Evolutionary conservation across 2,113 vertebrate species (phyloP).

Genomic region (Psilopogon haemacephalus): DNA sequence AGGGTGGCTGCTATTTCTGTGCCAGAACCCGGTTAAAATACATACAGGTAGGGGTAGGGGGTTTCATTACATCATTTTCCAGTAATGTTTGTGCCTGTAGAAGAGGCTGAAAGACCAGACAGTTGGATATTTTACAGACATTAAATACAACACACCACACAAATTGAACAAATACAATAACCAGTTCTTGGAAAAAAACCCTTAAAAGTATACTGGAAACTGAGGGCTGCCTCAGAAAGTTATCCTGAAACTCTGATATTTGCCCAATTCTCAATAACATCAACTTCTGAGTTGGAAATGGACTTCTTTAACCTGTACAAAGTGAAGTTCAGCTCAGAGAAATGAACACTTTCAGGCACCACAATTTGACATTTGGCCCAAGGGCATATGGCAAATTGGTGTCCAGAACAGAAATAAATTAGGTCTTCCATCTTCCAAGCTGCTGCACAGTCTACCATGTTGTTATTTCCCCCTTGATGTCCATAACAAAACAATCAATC

Average conservation of each 20-base stretch:
- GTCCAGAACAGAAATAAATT: not conserved
- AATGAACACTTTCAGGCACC: not conserved
- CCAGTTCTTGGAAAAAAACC: not conserved
- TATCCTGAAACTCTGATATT: not conserved
- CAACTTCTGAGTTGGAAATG: not conserved
- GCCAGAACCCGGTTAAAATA: not conserved
- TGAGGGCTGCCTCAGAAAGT: not conserved
- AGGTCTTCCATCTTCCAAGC: not conserved
- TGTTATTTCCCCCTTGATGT: not conserved
- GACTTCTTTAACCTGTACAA: not conserved
- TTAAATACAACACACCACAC: not conserved
- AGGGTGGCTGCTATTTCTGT: not conserved
- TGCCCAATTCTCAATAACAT: not conserved
- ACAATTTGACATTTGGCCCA: not conserved
- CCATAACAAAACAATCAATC: not conserved
- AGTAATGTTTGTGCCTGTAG: not conserved
- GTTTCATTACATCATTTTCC: not conserved
- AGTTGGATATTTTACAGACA: not conserved
- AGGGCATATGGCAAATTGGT: not conserved
- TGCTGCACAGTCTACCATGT: not conserved
- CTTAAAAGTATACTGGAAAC: not conserved
- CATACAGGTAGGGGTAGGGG: not conserved
- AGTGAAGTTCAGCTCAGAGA: not conserved
- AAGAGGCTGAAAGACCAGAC: not conserved
- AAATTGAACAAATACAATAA: constrained; percentile 13